Conservation (phyloP, 1,140 invertebrate species). For the Metaphire vulgaris region DNA sequence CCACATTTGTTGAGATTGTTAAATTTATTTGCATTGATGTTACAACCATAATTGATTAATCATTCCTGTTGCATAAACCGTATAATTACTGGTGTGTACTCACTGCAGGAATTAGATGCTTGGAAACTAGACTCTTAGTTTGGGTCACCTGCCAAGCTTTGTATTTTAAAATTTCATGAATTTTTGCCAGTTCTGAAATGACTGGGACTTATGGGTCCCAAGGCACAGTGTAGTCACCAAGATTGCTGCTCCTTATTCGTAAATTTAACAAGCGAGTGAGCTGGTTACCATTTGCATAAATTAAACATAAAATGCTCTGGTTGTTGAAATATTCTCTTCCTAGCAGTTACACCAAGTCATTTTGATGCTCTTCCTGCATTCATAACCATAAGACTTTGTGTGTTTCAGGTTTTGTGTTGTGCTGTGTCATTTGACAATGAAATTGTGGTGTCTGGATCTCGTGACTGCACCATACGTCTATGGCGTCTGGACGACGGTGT, state of each 20-base stretch:
- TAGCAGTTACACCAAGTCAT: not conserved
- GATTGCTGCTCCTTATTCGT: not conserved
- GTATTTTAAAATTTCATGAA: too few species aligned
- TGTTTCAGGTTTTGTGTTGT: conserved; percentile 46
- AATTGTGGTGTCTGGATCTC: conserved; percentile 49
- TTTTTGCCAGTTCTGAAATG: too few species aligned
- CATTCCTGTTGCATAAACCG: too few species aligned
- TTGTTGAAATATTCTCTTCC: not conserved
- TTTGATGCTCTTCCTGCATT: not conserved
- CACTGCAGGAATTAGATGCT: too few species aligned
- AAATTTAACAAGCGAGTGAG: not conserved
- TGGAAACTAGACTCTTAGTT: too few species aligned
- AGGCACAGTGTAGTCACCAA: not conserved
- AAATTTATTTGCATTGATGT: too few species aligned
- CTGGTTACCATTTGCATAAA: conserved; percentile 3
- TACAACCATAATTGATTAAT: too few species aligned
- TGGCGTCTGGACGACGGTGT: conserved; percentile 45
- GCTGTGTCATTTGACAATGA: conserved; percentile 48
- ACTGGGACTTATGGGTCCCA: too few species aligned
- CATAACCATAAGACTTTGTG: not conserved
- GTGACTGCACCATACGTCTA: conserved; percentile 50
- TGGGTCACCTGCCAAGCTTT: too few species aligned
- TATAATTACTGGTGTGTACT: too few species aligned
- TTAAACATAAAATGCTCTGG: not conserved
- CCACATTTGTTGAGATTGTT: too few species aligned